Base-by-base conservation (phyloP, 1,140 invertebrate species). In the Pseudobourletiella spinata region DNA sequence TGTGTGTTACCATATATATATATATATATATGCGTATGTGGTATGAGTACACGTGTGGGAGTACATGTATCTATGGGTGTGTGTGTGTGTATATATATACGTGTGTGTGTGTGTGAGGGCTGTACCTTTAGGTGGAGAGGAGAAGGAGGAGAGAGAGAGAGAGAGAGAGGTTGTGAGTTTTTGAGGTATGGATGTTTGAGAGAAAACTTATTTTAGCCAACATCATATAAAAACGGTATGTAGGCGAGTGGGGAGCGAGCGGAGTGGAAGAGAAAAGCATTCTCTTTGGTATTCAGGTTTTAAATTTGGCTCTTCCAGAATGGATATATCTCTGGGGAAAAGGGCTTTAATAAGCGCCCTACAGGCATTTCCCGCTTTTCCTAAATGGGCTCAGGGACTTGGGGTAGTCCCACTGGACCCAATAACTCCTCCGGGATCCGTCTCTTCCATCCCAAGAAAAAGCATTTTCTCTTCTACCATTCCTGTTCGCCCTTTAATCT, bases 261-360 rank as follows among this genome's bases (percentile, higher is more conserved):
- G 16, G 35, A 55, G 48, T 24, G 59, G 52, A 57, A 61, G 35
- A 65, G 61, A 52, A n/a, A 39, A 58, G 61, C 65, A 67, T 67
- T 67, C 65, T 61, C 61, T 67, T 67, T 67, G 60, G 59, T 66
- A 66, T 67, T 59, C 61, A 64, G 61, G 65, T 67, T 67, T 67
- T 67, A 67, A 67, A 67, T 67, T 67, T 62, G 66, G 61, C 66
- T 64, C 57, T 67, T 64, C 57, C 61, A 62, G 66, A 65, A 65
- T 65, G 60, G 66, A 67, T 67, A 67, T 61, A 63, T 68, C 67
- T 59, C 67, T 51, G 48, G 67, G 67, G 67, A 68, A 63, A 46
- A 57, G 43, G 57, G 63, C 67, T 65, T 63, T 68, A 68, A 68
- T 68, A 68, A 68, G 67, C 63, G 67, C 67, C 63, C 64, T 63